Evolutionary conservation across 2,113 vertebrate species (phyloP).

Genomic region (Eleginops maclovinus): DNA sequence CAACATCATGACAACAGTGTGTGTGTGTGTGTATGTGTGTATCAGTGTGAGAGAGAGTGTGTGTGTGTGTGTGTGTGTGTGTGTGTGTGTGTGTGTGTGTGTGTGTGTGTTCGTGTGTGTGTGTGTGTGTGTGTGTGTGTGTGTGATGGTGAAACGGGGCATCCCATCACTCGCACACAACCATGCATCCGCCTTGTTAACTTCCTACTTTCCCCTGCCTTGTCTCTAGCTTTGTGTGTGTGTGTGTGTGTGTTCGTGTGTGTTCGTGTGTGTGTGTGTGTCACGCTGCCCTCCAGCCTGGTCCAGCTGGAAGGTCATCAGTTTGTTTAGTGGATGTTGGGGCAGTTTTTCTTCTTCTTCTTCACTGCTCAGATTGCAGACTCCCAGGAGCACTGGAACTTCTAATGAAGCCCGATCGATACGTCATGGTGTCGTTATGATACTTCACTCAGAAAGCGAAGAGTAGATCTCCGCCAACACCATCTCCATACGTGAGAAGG

Average conservation of each 20-base stretch:
- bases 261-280: conserved; percentile 28
- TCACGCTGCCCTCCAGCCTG: conserved; percentile 59
- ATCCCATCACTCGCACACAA: conserved; percentile 58
- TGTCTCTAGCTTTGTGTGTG: conserved; percentile 5
- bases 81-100: conserved; percentile 9
- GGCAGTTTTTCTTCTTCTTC: conserved; percentile 52
- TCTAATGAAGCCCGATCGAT: not conserved
- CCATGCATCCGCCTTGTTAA: conserved; percentile 64
- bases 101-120: conserved; percentile 23
- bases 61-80: conserved; percentile 13
- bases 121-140: conserved; percentile 36
- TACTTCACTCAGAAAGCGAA: not conserved
- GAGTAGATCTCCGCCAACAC: no score
- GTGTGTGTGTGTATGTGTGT: conserved; percentile 13
- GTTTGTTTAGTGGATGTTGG: conserved; percentile 56
- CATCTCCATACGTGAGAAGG: no score
- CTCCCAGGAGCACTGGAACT: not conserved
- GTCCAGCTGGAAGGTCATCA: conserved; percentile 75
- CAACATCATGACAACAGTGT: conserved; percentile 42
- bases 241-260: conserved; percentile 30
- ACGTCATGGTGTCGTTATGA: no score
- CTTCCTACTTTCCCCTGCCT: conserved; percentile 47
- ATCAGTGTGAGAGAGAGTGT: conserved; percentile 31
- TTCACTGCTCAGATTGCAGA: conserved; percentile 32
- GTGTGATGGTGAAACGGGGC: conserved; percentile 13